Percentiles rank a stretch among this genome's conserved stretches.
These are phyloP conservation scores for Leptinotarsa defecta DNA, from an alignment of 1,140 invertebrate species.

Conservation along the genomic window DNA sequence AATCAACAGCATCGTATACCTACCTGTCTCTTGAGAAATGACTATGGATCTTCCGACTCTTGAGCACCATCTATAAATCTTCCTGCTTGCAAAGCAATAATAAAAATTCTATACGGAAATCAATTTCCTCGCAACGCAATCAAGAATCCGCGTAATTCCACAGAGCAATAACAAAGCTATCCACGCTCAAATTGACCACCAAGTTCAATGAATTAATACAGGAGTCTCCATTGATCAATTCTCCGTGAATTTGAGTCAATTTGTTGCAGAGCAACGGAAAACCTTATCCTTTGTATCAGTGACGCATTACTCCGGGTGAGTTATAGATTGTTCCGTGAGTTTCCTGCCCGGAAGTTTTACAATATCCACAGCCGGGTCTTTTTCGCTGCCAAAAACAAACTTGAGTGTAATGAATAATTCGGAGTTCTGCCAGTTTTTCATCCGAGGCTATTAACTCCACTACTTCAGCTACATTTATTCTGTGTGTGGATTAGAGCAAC, in stretches of 20 bases:
- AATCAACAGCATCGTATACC: too few species aligned
- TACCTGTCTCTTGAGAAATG: too few species aligned
- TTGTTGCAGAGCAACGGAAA: slow-evolving; percentile 12
- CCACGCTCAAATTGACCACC: neutral
- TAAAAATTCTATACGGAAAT: too few species aligned
- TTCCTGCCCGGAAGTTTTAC: slow-evolving; percentile 11
- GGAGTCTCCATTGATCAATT: slow-evolving; percentile 18
- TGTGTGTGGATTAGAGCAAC: slow-evolving; percentile 2
- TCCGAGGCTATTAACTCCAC: neutral
- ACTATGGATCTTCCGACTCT: too few species aligned
- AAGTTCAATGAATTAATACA: slow-evolving; percentile 2
- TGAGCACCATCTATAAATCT: too few species aligned
- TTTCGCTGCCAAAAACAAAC: slow-evolving; percentile 4
- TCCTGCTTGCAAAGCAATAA: too few species aligned
- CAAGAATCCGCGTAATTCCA: too few species aligned
- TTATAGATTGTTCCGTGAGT: slow-evolving; percentile 17
- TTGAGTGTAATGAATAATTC: slow-evolving; percentile 11
- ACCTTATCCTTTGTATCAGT: slow-evolving; percentile 17
- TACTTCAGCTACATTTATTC: slow-evolving; percentile 1
- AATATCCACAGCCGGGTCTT: slow-evolving; percentile 15
- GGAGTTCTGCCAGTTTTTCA: neutral
- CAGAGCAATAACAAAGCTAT: too few species aligned
- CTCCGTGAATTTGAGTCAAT: slow-evolving; percentile 19
- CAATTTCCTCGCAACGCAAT: too few species aligned
- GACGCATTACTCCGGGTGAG: neutral